Percentiles rank a stretch among this genome's conserved stretches.
Evolutionary conservation across 2,888 invertebrate genomes (phyloP).

Genomic region (Phania funesta): DNA sequence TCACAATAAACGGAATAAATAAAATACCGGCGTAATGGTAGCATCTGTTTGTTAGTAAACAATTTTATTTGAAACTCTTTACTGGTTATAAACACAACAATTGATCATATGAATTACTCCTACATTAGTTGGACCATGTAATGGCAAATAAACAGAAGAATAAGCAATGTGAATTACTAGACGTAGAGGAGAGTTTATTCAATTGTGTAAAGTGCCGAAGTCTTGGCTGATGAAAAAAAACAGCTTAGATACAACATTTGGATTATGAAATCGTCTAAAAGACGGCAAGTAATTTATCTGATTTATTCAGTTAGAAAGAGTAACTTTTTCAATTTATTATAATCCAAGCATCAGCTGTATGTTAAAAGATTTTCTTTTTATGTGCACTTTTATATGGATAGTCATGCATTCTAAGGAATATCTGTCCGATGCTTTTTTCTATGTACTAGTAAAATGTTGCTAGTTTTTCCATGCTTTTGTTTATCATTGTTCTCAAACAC

Average conservation of each 20-base stretch:
- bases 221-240: constrained; percentile 16
- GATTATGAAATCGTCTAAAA: constrained; percentile 52
- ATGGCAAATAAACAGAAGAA: neutral
- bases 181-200: neutral
- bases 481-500: constrained; percentile 37
- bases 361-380: constrained; percentile 23
- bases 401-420: neutral
- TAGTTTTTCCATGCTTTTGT: constrained; percentile 40
- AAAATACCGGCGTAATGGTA: too few species aligned
- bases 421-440: neutral
- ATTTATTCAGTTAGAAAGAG: constrained; percentile 40
- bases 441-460: constrained; percentile 30
- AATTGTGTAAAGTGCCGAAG: constrained; percentile 14
- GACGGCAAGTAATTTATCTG: constrained; percentile 56
- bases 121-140: neutral
- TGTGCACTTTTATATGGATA: neutral
- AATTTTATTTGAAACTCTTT: neutral
- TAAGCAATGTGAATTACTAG: neutral
- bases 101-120: neutral
- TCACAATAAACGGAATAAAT: too few species aligned
- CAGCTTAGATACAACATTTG: constrained; percentile 40
- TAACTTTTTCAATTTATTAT: constrained; percentile 61
- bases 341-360: constrained; percentile 54
- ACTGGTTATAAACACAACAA: neutral
- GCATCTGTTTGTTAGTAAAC: constrained; percentile 9